Conservation (phyloP, 2,888 invertebrate genomes). For the Morpho deidamia region DNA sequence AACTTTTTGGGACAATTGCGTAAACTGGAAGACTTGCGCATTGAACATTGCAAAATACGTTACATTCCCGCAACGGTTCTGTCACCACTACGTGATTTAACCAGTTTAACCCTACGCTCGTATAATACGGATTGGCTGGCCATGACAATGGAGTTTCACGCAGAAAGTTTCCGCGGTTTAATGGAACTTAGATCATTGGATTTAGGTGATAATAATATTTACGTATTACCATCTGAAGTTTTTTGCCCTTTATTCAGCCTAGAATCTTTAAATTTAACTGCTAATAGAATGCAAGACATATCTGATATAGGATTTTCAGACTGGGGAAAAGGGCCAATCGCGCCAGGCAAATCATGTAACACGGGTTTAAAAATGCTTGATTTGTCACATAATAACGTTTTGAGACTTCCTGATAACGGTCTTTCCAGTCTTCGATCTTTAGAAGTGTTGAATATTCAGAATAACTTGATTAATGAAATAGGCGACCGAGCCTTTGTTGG, state of each 20-base stretch:
- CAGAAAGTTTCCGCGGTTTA: conserved; percentile 85
- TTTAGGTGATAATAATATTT: conserved; percentile 87
- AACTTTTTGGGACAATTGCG: conserved; percentile 82
- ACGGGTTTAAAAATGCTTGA: conserved; percentile 84
- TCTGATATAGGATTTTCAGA: conserved; percentile 86
- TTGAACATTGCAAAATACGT: conserved; percentile 88
- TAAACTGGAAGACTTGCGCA: conserved; percentile 84
- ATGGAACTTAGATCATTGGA: conserved; percentile 83
- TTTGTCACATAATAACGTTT: conserved; percentile 85
- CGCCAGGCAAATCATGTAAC: conserved; percentile 84
- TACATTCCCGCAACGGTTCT: conserved; percentile 85
- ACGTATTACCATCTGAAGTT: conserved; percentile 84
- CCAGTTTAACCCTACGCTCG: conserved; percentile 83
- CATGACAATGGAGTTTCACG: conserved; percentile 87
- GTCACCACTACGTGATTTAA: conserved; percentile 82
- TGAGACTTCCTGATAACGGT: conserved; percentile 83
- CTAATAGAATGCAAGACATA: conserved; percentile 88
- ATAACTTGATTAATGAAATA: conserved; percentile 86
- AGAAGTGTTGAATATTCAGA: conserved; percentile 83
- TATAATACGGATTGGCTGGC: conserved; percentile 89
- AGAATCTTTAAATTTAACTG: conserved; percentile 83
- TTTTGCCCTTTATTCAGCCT: conserved; percentile 86
- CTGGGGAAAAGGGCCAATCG: conserved; percentile 82
- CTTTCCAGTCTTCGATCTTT: conserved; percentile 84
- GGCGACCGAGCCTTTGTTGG: conserved; percentile 87